Conservation (phyloP, 2,888 invertebrate species). For the Atethmia centrago region DNA sequence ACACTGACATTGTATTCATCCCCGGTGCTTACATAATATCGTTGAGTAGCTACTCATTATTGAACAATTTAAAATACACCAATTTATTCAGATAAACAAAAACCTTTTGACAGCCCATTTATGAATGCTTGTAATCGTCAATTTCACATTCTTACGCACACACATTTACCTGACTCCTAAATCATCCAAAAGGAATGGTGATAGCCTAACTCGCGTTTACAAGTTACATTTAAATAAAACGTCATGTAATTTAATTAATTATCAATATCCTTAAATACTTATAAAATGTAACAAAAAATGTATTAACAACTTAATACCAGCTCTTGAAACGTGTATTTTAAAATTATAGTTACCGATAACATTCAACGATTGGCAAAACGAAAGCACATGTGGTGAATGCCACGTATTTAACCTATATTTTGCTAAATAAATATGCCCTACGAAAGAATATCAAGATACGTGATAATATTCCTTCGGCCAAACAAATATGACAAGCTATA, state of each 20-base stretch:
- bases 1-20: constrained; percentile 78
- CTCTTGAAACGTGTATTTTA: constrained; percentile 29
- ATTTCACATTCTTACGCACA: constrained; percentile 7
- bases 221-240: constrained; percentile 8
- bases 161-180: neutral
- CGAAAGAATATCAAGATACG: constrained; percentile 32
- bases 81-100: constrained; percentile 32
- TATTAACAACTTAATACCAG: constrained; percentile 29
- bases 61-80: constrained; percentile 52
- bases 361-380: constrained; percentile 36
- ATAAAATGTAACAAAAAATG: constrained; percentile 9
- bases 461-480: constrained; percentile 42
- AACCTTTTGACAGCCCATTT: constrained; percentile 21
- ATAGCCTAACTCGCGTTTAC: neutral
- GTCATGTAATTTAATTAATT: constrained; percentile 26
- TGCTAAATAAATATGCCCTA: constrained; percentile 43
- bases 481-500: constrained; percentile 45
- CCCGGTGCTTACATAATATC: constrained; percentile 55
- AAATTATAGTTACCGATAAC: constrained; percentile 47
- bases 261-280: constrained; percentile 21
- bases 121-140: constrained; percentile 15
- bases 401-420: constrained; percentile 32
- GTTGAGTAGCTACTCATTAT: constrained; percentile 45
- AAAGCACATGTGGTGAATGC: constrained; percentile 1
- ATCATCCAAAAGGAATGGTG: neutral